Conservation (phyloP, 1,140 invertebrate genomes). For the Epicauta chinensis region DNA sequence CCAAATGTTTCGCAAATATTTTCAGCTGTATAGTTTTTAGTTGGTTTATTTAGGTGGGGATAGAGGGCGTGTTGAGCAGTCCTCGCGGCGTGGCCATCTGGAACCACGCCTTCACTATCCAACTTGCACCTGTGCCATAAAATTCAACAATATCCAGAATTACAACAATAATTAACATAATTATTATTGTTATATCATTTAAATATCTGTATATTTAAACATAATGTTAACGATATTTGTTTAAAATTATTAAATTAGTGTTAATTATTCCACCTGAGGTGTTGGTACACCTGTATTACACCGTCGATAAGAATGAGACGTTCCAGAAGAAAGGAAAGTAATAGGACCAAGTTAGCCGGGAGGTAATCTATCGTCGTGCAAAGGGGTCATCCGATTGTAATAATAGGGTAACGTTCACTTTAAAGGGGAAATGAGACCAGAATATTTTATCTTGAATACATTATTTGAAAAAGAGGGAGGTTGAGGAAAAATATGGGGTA, state of each 20-base stretch:
- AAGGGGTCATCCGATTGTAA: conserved; percentile 33
- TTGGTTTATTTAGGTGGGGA: conserved; percentile 16
- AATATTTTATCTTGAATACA: conserved; percentile 34
- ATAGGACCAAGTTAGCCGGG: conserved; percentile 3
- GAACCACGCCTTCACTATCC: conserved; percentile 34
- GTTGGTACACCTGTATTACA: too few species aligned
- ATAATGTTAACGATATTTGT: neutral
- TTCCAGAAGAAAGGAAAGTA: conserved; percentile 2
- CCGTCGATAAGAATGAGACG: too few species aligned
- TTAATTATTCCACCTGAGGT: too few species aligned
- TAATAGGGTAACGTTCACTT: conserved; percentile 27
- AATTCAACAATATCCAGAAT: conserved; percentile 1
- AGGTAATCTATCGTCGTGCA: conserved; percentile 27
- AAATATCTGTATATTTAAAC: too few species aligned
- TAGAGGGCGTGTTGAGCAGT: conserved; percentile 29
- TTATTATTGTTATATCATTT: too few species aligned
- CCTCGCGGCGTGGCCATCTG: conserved; percentile 26
- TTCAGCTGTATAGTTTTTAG: too few species aligned
- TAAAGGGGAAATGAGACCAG: conserved; percentile 31
- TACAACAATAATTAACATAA: too few species aligned
- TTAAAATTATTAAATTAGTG: too few species aligned
- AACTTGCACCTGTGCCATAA: conserved; percentile 32
- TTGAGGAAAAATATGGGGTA: conserved; percentile 28
- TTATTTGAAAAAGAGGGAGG: conserved; percentile 21
- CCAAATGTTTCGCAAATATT: too few species aligned